These are phyloP conservation scores for Chrysomela aeneicollis DNA, from an alignment of 2,888 invertebrate genomes.

Conservation along the genomic window DNA sequence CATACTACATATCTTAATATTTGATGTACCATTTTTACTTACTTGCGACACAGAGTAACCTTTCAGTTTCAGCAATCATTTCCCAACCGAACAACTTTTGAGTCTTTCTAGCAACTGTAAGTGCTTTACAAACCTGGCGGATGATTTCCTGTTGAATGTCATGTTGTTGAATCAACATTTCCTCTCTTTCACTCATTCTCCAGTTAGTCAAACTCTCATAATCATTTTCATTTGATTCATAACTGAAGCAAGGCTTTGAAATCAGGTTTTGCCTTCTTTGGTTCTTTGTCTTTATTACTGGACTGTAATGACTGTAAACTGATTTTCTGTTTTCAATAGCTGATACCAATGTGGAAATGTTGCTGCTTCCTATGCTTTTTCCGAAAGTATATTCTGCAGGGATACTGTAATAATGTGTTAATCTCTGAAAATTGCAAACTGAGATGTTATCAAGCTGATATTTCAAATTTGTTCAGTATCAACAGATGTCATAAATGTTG, in stretches of 20 bases:
- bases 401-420: background rate
- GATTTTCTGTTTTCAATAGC: background rate
- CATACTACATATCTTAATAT: no score
- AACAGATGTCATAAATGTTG: no score
- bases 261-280: no score
- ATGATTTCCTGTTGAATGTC: constrained; percentile 18
- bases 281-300: background rate
- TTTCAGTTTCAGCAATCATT: constrained; percentile 27
- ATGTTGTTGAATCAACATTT: constrained; percentile 16
- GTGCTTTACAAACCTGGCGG: constrained; percentile 27
- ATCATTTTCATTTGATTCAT: background rate
- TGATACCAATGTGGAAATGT: background rate
- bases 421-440: background rate
- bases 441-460: no score
- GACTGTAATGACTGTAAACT: background rate
- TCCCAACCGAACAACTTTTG: constrained; percentile 13
- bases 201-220: background rate
- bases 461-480: no score
- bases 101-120: constrained; percentile 20
- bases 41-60: constrained; percentile 24
- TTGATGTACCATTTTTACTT: no score
- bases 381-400: background rate
- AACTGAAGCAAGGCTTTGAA: no score
- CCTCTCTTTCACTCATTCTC: background rate
- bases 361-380: background rate